A percentile compares a stretch with the other conserved stretches of the same genome.
These are phyloP conservation scores for Caenorhabditis sp. DNA, from an alignment of 2,888 invertebrate genomes.

Conservation along the genomic window DNA sequence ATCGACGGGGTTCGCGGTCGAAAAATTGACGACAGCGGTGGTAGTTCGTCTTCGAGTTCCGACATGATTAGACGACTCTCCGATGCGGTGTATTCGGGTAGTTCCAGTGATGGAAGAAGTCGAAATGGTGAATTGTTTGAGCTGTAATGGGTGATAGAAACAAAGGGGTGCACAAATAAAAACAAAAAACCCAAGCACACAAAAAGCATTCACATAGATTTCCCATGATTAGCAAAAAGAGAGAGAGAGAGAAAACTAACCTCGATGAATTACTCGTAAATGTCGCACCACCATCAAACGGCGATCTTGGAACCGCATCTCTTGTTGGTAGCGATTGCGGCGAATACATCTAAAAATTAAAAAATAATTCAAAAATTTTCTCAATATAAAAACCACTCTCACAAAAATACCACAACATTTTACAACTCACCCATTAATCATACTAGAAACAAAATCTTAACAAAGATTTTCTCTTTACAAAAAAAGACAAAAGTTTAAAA, in stretches of 20 bases:
- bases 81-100: conserved; percentile 1
- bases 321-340: conserved; percentile 33
- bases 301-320: conserved; percentile 21
- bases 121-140: background rate
- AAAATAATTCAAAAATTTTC: no score
- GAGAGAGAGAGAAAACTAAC: conserved; percentile 1
- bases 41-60: conserved; percentile 13
- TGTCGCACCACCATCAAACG: conserved; percentile 17
- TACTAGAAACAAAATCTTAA: background rate
- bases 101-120: background rate
- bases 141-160: conserved; percentile 22
- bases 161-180: conserved; percentile 16
- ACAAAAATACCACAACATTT: background rate
- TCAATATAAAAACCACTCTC: background rate
- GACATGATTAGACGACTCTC: background rate
- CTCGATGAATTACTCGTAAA: conserved; percentile 10
- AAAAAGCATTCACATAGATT: conserved; percentile 7
- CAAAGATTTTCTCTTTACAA: background rate
- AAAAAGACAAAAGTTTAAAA: background rate
- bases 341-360: conserved; percentile 37
- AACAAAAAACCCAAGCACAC: conserved; percentile 1
- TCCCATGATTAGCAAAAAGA: background rate
- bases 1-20: conserved; percentile 1
- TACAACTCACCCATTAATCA: background rate
- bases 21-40: conserved; percentile 33